These are phyloP conservation scores for Lumbricus terrestris DNA, from an alignment of 2,888 invertebrate species.

Conservation along the genomic window DNA sequence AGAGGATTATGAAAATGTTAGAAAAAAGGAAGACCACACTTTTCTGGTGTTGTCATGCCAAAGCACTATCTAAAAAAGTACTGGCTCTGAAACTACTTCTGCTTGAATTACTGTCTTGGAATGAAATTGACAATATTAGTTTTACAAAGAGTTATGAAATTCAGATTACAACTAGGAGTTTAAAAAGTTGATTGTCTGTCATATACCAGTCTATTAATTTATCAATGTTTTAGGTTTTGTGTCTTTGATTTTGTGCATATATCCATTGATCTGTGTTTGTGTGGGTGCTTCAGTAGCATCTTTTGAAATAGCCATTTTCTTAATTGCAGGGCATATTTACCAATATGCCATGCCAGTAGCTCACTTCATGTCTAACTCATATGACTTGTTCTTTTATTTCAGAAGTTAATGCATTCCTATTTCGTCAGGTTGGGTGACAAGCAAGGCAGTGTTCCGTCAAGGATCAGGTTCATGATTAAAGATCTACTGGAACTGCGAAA, in stretches of 20 bases:
- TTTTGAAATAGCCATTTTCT: not conserved
- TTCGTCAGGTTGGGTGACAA: not conserved
- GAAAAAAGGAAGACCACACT: too few relatives aligned
- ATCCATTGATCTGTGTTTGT: not conserved
- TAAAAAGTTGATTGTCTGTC: not conserved
- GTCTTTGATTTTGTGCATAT: not conserved
- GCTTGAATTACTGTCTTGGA: not conserved
- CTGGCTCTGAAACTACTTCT: too few relatives aligned
- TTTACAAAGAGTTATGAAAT: not conserved
- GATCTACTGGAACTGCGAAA: not conserved
- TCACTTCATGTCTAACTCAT: not conserved
- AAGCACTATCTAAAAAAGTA: too few relatives aligned
- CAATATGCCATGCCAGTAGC: not conserved
- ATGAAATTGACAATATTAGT: not conserved
- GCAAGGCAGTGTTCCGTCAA: not conserved
- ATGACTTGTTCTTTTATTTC: not conserved
- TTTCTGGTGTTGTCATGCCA: too few relatives aligned
- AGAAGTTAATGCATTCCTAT: not conserved
- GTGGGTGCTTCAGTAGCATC: not conserved
- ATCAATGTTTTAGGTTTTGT: not conserved
- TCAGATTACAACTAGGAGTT: not conserved
- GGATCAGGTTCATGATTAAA: slow-evolving; percentile 7
- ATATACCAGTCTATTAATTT: not conserved
- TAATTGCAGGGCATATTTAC: too few relatives aligned
- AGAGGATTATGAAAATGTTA: too few relatives aligned